phyloP scores from a whole-genome alignment of 2,888 invertebrate genomes.

The Polydrusus cervinus region DNA sequence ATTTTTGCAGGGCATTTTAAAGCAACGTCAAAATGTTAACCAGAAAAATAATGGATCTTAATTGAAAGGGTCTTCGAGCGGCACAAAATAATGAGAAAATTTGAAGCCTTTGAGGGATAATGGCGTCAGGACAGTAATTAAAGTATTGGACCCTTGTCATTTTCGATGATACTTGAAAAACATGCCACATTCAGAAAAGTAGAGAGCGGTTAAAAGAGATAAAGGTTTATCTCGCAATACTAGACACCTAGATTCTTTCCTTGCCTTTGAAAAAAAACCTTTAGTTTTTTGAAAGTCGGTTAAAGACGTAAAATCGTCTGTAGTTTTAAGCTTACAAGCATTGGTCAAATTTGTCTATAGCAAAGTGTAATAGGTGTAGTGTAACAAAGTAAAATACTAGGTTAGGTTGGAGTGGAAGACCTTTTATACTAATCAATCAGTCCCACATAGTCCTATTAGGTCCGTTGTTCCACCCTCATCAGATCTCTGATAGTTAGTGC shows the following conservation, averaged over 20 bases:
- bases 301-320: too few relatives aligned
- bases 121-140: conserved; percentile 50
- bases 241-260: background rate
- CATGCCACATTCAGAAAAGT: conserved; percentile 17
- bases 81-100: conserved; percentile 43
- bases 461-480: too few relatives aligned
- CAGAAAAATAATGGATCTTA: conserved; percentile 34
- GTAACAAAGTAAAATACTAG: too few relatives aligned
- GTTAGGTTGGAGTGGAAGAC: too few relatives aligned
- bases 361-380: too few relatives aligned
- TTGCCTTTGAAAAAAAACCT: too few relatives aligned
- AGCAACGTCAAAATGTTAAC: conserved; percentile 27
- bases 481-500: too few relatives aligned
- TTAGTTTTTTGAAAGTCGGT: background rate
- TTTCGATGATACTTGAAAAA: conserved; percentile 47
- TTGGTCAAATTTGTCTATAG: too few relatives aligned
- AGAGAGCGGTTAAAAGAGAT: conserved; percentile 2
- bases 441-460: too few relatives aligned
- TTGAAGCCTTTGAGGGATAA: conserved; percentile 48
- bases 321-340: too few relatives aligned
- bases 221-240: background rate
- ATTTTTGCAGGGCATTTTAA: conserved; percentile 11
- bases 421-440: too few relatives aligned
- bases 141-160: conserved; percentile 52
- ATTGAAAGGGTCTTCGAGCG: conserved; percentile 35